phyloP scores from a whole-genome alignment of 2,797 vertebrate genomes.

The Tragopan temminckii region DNA sequence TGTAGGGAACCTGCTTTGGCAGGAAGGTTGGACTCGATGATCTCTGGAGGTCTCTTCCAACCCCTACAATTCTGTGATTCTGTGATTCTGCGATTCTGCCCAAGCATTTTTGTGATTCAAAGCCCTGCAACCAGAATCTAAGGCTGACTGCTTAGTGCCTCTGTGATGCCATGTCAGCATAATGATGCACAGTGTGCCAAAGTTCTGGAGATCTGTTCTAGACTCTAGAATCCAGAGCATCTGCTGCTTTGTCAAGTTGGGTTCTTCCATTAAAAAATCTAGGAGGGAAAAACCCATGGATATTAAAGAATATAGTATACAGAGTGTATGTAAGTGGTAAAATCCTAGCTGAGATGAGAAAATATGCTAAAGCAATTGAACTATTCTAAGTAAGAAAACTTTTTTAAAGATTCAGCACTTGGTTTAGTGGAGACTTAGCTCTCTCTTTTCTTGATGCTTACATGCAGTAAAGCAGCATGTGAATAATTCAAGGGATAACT shows the following conservation, averaged over 20 bases:
- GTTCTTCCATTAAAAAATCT: neutral
- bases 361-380: constrained; percentile 18
- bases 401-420: neutral
- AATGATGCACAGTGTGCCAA: neutral
- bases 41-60: too few species aligned
- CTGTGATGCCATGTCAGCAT: neutral
- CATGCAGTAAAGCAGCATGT: neutral
- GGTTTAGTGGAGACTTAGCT: neutral
- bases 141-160: neutral
- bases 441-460: neutral
- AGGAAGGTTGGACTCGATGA: too few species aligned
- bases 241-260: neutral
- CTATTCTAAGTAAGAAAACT: neutral
- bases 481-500: neutral
- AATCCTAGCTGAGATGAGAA: constrained; percentile 3
- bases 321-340: neutral
- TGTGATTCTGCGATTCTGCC: too few species aligned
- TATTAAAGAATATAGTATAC: constrained; percentile 1
- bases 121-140: neutral
- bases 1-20: too few species aligned
- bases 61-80: too few species aligned
- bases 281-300: neutral
- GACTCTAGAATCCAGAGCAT: neutral
- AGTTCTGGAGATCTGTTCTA: neutral
- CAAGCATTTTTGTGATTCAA: neutral